Conservation (phyloP, 2,113 vertebrate species). For the Connochaetes taurinus region DNA sequence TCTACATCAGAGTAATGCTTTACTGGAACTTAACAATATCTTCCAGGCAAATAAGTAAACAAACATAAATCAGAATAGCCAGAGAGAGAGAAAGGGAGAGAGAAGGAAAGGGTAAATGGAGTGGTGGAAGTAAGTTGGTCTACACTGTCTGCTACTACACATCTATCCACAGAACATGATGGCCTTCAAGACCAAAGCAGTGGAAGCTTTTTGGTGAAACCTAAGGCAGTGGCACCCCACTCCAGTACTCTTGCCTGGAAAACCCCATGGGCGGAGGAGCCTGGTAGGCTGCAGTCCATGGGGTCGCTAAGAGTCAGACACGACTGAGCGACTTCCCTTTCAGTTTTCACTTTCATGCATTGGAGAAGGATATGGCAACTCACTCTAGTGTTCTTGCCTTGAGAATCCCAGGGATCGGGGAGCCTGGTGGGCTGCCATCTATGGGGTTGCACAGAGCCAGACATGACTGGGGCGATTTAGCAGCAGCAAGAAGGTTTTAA, state of each 20-base stretch:
- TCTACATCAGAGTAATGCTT: background rate
- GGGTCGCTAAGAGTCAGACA: no score
- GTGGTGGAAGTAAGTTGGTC: background rate
- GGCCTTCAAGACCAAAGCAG: background rate
- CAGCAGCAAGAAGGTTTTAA: no score
- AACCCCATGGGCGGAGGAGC: no score
- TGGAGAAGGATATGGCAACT: no score
- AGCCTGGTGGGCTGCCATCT: no score
- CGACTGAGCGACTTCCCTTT: accelerated
- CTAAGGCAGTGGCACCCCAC: background rate
- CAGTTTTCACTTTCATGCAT: no score
- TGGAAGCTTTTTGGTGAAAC: background rate
- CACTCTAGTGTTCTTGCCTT: no score
- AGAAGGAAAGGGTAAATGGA: background rate
- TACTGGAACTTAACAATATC: background rate
- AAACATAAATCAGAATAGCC: background rate
- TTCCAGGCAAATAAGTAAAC: background rate
- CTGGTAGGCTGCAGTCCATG: no score
- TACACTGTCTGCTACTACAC: accelerated
- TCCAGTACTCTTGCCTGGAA: no score
- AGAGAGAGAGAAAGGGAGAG: background rate
- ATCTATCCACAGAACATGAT: background rate
- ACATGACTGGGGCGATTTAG: no score
- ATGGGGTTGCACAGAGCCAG: no score
- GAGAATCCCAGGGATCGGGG: no score